Percentiles rank a stretch among this genome's conserved stretches.
phyloP scores from a whole-genome alignment of 2,888 invertebrate species.

The Ornithoptera alexandrae region DNA sequence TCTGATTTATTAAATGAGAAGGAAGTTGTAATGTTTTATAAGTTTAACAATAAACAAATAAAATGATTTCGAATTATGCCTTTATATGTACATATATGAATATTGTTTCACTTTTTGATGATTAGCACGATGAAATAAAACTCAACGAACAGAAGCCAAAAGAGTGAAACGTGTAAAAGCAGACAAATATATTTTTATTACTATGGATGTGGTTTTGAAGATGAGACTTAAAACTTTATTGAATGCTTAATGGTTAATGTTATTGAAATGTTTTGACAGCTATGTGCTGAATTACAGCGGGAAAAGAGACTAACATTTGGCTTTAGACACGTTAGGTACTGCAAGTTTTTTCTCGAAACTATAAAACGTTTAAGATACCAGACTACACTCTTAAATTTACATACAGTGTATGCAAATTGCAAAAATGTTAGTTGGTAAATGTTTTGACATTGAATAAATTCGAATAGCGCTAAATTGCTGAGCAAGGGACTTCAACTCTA shows the following conservation, averaged over 20 bases:
- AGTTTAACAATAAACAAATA: no score
- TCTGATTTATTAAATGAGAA: no score
- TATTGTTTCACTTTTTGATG: neutral
- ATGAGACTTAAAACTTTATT: constrained; percentile 20
- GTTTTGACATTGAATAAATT: constrained; percentile 26
- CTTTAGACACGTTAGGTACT: constrained; percentile 3
- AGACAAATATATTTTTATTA: constrained; percentile 23
- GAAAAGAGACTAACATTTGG: constrained; percentile 8
- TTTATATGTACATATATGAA: no score
- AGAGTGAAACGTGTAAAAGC: constrained; percentile 14
- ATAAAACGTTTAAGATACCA: constrained; percentile 18
- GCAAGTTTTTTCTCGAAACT: neutral
- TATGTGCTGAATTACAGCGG: constrained; percentile 6
- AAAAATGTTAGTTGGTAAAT: constrained; percentile 24
- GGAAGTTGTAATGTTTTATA: no score
- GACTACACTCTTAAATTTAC: constrained; percentile 17
- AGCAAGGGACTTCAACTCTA: constrained; percentile 28
- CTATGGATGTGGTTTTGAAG: constrained; percentile 24
- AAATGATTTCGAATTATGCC: no score
- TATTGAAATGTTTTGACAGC: constrained; percentile 19
- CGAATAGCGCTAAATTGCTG: constrained; percentile 26
- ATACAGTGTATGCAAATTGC: constrained; percentile 22
- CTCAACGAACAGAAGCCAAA: neutral
- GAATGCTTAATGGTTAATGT: constrained; percentile 20
- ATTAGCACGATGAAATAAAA: neutral